Conservation (phyloP, 2,797 vertebrate species). For the Microctenopoma lineatum region DNA sequence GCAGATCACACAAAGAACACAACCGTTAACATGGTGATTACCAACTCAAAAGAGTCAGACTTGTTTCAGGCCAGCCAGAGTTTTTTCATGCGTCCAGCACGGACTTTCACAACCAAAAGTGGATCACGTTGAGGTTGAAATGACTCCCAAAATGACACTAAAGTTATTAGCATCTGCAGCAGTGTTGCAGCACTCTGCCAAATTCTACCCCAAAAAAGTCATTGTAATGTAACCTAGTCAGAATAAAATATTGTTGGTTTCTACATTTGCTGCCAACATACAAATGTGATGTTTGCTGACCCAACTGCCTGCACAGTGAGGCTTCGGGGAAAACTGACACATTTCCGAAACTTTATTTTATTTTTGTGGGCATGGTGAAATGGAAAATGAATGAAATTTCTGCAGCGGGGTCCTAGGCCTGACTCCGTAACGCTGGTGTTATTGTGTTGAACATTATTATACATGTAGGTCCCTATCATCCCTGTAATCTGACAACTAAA, state of each 20-base stretch:
- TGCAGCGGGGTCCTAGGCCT: constrained; percentile 16
- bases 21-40: constrained; percentile 13
- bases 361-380: constrained; percentile 7
- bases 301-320: constrained; percentile 33
- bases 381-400: not conserved
- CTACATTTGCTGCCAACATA: constrained; percentile 24
- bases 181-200: constrained; percentile 24
- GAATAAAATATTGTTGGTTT: constrained; percentile 27
- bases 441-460: constrained; percentile 9
- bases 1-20: constrained; percentile 14
- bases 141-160: constrained; percentile 34
- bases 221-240: constrained; percentile 23
- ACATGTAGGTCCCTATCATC: constrained; percentile 1
- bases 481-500: constrained; percentile 25
- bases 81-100: not conserved
- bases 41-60: constrained; percentile 12
- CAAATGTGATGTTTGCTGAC: constrained; percentile 26
- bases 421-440: constrained; percentile 8
- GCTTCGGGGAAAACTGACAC: constrained; percentile 3
- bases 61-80: constrained; percentile 2
- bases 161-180: constrained; percentile 33
- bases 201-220: constrained; percentile 33
- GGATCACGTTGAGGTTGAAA: constrained; percentile 23
- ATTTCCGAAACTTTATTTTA: constrained; percentile 25
- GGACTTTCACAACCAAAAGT: constrained; percentile 17